These are phyloP conservation scores for Hormiphora californensis DNA, from an alignment of 37 sponge, comb jelly and placozoan genomes.

Conservation along the genomic window DNA sequence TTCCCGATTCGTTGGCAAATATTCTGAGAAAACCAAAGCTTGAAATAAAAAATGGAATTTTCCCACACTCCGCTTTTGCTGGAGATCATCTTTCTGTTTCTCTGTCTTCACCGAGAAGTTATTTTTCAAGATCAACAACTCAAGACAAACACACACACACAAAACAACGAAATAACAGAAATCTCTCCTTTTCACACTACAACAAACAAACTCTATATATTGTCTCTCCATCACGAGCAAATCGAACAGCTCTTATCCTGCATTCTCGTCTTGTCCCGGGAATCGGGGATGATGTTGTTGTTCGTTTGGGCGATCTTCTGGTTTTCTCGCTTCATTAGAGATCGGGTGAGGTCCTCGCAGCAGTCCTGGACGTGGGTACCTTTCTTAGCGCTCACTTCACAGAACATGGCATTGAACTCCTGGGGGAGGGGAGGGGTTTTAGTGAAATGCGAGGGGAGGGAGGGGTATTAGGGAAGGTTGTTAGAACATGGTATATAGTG, in stretches of 20 bases:
- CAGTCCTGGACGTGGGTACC: constrained; percentile 51
- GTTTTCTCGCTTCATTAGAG: constrained; percentile 47
- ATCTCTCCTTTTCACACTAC: neutral
- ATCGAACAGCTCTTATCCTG: constrained; percentile 11
- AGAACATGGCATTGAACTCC: constrained; percentile 54
- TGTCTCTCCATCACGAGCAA: neutral
- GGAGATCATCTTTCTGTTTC: too few relatives aligned
- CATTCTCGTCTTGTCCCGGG: neutral
- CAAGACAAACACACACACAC: too few relatives aligned
- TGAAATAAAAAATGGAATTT: too few relatives aligned
- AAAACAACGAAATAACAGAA: too few relatives aligned
- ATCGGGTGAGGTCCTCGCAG: constrained; percentile 40
- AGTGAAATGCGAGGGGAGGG: neutral
- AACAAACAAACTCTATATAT: too few relatives aligned
- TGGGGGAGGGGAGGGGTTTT: neutral
- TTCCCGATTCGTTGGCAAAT: too few relatives aligned
- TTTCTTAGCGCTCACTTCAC: constrained; percentile 42
- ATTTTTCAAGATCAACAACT: too few relatives aligned
- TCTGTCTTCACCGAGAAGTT: too few relatives aligned
- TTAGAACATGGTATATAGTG: too few relatives aligned
- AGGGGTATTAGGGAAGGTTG: too few relatives aligned
- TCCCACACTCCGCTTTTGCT: too few relatives aligned
- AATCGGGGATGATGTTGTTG: constrained; percentile 18
- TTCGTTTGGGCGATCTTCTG: constrained; percentile 51
- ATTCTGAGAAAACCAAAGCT: too few relatives aligned